Evolutionary conservation across 2,797 vertebrate genomes (phyloP).

Genomic region (Euthynnus affinis): DNA sequence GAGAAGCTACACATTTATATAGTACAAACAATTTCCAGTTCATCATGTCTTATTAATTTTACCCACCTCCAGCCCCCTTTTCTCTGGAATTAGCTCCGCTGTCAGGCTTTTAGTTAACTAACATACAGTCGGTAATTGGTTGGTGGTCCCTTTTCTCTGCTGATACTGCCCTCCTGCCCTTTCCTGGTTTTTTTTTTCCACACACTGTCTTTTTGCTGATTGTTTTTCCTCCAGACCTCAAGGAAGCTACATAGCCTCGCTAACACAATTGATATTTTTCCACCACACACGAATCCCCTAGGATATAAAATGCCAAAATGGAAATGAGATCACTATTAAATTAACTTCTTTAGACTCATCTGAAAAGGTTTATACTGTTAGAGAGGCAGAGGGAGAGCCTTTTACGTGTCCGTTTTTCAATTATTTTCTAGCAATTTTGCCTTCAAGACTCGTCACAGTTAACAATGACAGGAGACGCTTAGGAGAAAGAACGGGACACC

Average conservation of each 20-base stretch:
- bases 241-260: background rate
- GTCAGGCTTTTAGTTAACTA: background rate
- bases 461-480: background rate
- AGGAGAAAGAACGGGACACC: background rate
- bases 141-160: background rate
- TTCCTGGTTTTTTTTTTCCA: constrained; percentile 4
- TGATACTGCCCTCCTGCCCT: background rate
- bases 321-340: background rate
- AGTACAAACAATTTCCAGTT: background rate
- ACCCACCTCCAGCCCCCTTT: background rate
- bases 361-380: background rate
- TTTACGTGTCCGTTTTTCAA: background rate
- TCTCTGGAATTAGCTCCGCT: background rate
- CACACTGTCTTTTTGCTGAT: constrained; percentile 5
- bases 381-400: background rate
- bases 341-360: background rate
- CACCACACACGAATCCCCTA: background rate
- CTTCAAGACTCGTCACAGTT: background rate
- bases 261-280: constrained; percentile 26
- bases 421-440: background rate
- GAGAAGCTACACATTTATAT: background rate
- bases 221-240: constrained; percentile 5
- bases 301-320: constrained; percentile 24
- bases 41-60: background rate
- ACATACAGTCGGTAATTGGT: constrained; percentile 46